Evolutionary conservation across 1,140 invertebrate genomes (phyloP).

Genomic region (Drosophila pallidifrons): DNA sequence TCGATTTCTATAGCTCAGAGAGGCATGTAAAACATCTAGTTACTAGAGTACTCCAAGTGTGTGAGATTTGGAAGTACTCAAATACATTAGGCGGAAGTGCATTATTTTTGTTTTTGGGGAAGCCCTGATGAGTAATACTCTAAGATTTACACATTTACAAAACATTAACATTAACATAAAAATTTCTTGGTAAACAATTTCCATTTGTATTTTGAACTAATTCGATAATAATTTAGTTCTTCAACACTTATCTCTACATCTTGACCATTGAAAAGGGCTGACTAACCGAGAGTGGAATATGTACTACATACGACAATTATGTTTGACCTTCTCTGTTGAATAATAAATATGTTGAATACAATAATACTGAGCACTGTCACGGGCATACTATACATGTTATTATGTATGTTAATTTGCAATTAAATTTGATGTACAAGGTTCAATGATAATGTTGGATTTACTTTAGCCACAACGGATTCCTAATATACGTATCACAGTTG

Average conservation of each 20-base stretch:
- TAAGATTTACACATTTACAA: neutral
- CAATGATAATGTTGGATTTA: conserved; percentile 14
- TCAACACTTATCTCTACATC: neutral
- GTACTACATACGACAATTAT: neutral
- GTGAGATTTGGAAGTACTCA: conserved; percentile 10
- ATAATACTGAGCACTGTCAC: conserved; percentile 21
- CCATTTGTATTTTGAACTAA: neutral
- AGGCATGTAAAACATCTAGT: neutral
- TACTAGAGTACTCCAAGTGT: conserved; percentile 3
- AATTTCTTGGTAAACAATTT: neutral
- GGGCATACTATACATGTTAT: neutral
- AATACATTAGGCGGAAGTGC: conserved; percentile 27
- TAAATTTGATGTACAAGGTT: conserved; percentile 24
- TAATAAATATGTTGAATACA: conserved; percentile 20
- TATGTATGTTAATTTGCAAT: conserved; percentile 15
- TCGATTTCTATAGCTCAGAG: neutral
- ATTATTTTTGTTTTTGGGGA: conserved; percentile 7
- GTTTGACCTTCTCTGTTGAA: conserved; percentile 19
- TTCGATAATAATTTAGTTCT: neutral
- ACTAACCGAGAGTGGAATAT: conserved; percentile 3
- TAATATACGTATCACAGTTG: neutral
- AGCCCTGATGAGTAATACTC: conserved; percentile 16
- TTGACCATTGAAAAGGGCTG: neutral
- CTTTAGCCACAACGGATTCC: neutral
- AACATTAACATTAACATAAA: neutral